These are phyloP conservation scores for Gymnothorax reevesii DNA, from an alignment of 2,797 vertebrate species.

Conservation along the genomic window DNA sequence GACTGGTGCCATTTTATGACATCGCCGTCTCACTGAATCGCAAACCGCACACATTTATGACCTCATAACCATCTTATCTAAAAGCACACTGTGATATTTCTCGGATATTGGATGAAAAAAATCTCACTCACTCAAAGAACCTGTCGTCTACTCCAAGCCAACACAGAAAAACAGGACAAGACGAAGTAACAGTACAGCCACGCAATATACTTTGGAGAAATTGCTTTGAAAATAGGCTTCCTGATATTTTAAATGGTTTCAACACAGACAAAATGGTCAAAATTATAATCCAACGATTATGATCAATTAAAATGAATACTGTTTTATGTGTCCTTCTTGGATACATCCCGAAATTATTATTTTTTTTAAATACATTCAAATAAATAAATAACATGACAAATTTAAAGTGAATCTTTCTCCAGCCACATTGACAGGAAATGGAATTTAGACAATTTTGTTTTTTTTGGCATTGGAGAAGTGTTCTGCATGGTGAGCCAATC, in stretches of 20 bases:
- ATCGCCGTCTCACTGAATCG: neutral
- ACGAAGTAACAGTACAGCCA: neutral
- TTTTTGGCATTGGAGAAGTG: conserved; percentile 50
- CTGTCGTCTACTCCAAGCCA: neutral
- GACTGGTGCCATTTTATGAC: neutral
- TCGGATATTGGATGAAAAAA: neutral
- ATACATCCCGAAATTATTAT: conserved; percentile 56
- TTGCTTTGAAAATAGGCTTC: conserved; percentile 71
- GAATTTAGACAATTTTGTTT: neutral
- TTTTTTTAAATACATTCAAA: conserved; percentile 72
- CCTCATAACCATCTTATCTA: neutral
- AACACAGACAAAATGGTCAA: conserved; percentile 32
- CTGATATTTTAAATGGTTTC: conserved; percentile 49
- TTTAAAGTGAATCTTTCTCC: conserved; percentile 71
- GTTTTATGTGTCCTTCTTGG: conserved; percentile 61
- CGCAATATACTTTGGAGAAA: conserved; percentile 69
- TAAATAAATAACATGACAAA: conserved; percentile 74
- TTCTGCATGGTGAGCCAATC: conserved; percentile 53
- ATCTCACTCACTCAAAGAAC: neutral
- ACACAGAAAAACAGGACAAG: neutral
- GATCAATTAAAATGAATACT: conserved; percentile 60
- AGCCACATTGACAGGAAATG: conserved; percentile 46
- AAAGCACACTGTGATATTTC: neutral
- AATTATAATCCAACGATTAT: conserved; percentile 8
- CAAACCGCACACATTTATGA: neutral